Percentiles rank a stretch among this genome's conserved stretches.
Evolutionary conservation across 1,140 invertebrate species (phyloP).

Genomic region (Trialeurodes vaporariorum): DNA sequence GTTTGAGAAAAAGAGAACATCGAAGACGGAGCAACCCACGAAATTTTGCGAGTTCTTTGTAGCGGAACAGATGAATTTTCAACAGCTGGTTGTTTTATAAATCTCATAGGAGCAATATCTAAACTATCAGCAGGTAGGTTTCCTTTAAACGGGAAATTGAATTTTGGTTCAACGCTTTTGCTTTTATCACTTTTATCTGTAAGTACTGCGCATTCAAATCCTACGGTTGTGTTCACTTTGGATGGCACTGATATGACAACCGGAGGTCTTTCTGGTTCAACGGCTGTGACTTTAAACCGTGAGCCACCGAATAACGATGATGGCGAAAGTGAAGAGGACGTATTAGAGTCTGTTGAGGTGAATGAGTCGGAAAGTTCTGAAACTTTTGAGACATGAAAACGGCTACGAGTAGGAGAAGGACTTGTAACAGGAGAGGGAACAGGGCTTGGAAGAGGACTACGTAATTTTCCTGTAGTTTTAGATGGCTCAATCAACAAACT

Average conservation of each 20-base stretch:
- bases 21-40: not conserved
- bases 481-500: slow-evolving; percentile 19
- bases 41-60: not conserved
- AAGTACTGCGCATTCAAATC: not conserved
- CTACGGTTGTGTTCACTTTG: not conserved
- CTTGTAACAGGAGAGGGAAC: slow-evolving; percentile 53
- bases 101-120: not conserved
- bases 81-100: not conserved
- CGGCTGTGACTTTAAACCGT: slow-evolving; percentile 19
- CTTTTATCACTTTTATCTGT: not conserved
- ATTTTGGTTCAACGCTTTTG: not conserved
- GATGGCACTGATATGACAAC: not conserved
- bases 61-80: not conserved
- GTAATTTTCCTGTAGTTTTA: slow-evolving; percentile 37
- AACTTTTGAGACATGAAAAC: slow-evolving; percentile 25
- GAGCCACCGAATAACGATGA: not conserved
- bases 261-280: slow-evolving; percentile 9
- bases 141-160: not conserved
- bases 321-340: not conserved
- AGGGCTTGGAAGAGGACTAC: slow-evolving; percentile 53
- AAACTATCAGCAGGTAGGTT: not conserved
- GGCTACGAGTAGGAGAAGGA: slow-evolving; percentile 37
- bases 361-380: slow-evolving; percentile 14
- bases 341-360: not conserved
- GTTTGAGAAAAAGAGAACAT: not conserved